These are phyloP conservation scores for Pseudanteris insignis DNA, from an alignment of 2,888 invertebrate genomes.

Conservation along the genomic window DNA sequence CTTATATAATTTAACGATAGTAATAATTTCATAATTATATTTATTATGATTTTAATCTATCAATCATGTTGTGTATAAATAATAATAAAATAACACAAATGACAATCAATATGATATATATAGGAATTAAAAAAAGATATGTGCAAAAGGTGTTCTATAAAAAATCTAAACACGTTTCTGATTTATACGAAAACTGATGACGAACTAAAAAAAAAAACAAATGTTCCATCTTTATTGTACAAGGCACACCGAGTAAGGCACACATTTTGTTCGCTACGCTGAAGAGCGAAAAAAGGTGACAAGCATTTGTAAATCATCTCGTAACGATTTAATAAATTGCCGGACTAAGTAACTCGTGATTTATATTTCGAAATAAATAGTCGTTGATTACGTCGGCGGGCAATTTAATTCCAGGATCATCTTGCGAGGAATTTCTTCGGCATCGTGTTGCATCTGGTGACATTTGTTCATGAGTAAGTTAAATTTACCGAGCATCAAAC, in stretches of 20 bases:
- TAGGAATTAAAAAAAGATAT: too few species aligned
- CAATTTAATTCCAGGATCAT: conserved; percentile 29
- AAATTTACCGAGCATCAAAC: conserved; percentile 24
- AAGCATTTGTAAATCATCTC: conserved; percentile 5
- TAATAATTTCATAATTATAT: too few species aligned
- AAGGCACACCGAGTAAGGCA: too few species aligned
- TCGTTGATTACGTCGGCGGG: conserved; percentile 15
- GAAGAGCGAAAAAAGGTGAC: background rate
- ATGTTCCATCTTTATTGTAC: too few species aligned
- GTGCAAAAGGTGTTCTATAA: too few species aligned
- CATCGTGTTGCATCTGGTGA: conserved; percentile 20
- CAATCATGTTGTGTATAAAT: too few species aligned
- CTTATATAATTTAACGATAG: too few species aligned
- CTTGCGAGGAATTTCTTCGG: conserved; percentile 21
- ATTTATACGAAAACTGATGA: too few species aligned
- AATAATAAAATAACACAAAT: too few species aligned
- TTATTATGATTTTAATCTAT: too few species aligned
- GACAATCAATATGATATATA: too few species aligned
- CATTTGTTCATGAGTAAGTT: conserved; percentile 21
- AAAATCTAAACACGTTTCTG: too few species aligned
- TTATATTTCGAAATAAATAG: conserved; percentile 20
- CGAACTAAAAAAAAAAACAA: background rate
- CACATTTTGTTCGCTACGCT: background rate
- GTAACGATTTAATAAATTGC: conserved; percentile 15
- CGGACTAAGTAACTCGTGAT: background rate